phyloP scores from a whole-genome alignment of 2,113 vertebrate species.

The Boulengeromyrus knoepffleri region DNA sequence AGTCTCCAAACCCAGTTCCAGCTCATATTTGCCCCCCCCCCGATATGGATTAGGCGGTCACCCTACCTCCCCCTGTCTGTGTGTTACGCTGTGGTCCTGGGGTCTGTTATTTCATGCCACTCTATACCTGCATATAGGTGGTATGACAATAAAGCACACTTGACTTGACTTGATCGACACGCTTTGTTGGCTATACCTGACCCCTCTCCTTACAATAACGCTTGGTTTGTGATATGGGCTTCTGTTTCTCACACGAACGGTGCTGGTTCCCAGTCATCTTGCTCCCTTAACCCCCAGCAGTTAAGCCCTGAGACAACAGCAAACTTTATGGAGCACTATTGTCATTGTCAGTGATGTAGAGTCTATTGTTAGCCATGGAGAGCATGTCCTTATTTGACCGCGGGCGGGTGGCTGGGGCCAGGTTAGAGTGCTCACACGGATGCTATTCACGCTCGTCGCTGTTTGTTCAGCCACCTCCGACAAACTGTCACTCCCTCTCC shows the following conservation, averaged over 20 bases:
- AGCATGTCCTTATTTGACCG: constrained; percentile 28
- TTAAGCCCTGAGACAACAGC: neutral
- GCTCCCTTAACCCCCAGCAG: neutral
- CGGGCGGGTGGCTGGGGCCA: neutral
- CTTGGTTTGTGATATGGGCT: neutral
- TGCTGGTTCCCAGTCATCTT: neutral
- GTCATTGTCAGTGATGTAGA: neutral
- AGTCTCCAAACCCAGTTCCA: too few relatives aligned
- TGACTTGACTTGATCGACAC: neutral
- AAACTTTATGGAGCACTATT: neutral
- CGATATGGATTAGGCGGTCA: too few relatives aligned
- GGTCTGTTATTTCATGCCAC: neutral
- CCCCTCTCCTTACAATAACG: neutral
- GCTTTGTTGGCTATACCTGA: neutral
- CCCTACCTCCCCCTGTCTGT: neutral
- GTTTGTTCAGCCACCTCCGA: constrained; percentile 61
- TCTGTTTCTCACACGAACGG: neutral
- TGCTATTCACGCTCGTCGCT: constrained; percentile 41
- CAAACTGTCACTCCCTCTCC: constrained; percentile 23
- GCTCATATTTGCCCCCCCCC: too few relatives aligned
- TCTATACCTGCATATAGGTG: neutral
- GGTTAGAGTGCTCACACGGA: neutral
- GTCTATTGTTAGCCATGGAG: constrained; percentile 39
- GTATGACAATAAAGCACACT: neutral
- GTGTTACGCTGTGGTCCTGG: neutral